phyloP scores from a whole-genome alignment of 2,797 vertebrate species.

The Dicrostonyx torquatus region DNA sequence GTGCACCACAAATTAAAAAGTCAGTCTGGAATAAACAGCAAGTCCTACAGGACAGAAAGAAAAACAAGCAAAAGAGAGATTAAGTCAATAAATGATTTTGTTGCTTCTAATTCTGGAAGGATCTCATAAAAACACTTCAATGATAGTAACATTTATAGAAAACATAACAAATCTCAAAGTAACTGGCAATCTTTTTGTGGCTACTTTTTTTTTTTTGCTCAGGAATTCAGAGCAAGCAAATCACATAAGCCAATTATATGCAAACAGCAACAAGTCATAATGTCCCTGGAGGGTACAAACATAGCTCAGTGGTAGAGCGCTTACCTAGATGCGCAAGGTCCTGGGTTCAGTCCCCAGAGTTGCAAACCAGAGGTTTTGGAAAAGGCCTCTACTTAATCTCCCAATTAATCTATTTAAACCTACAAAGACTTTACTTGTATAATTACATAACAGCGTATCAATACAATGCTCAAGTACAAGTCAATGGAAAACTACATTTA shows the following conservation, averaged over 20 bases:
- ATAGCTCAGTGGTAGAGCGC: neutral
- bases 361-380: neutral
- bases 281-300: neutral
- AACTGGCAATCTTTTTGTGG: neutral
- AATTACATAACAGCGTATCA: conserved; percentile 29
- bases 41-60: neutral
- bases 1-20: neutral
- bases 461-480: conserved; percentile 30
- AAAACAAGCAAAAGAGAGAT: neutral
- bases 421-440: conserved; percentile 27
- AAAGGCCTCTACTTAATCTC: conserved; percentile 6
- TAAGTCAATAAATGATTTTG: conserved; percentile 22
- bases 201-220: conserved; percentile 18
- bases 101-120: conserved; percentile 49
- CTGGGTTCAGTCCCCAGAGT: neutral
- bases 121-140: conserved; percentile 34
- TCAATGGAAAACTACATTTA: conserved; percentile 44
- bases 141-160: conserved; percentile 1
- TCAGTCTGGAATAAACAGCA: neutral
- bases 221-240: conserved; percentile 42
- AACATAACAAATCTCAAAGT: conserved; percentile 17
- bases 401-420: conserved; percentile 38
- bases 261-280: conserved; percentile 41
- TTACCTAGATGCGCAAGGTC: neutral
- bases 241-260: neutral